These are phyloP conservation scores for Gymnothorax javanicus DNA, from an alignment of 2,797 vertebrate genomes.

Conservation along the genomic window DNA sequence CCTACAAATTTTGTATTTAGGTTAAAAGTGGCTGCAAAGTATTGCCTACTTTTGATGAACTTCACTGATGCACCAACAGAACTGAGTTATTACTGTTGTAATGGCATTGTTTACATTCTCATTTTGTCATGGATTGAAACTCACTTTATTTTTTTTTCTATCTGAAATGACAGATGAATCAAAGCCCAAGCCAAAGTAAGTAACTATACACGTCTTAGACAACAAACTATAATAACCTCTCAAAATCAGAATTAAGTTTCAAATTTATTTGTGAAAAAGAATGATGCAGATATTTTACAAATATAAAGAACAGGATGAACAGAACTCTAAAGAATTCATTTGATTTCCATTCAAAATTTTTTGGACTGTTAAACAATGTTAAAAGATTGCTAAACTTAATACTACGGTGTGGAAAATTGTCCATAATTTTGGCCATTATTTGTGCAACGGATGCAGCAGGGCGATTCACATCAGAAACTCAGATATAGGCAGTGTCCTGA, in stretches of 20 bases:
- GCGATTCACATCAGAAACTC: background rate
- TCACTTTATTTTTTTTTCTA: constrained; percentile 1
- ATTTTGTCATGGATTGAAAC: background rate
- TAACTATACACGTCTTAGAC: background rate
- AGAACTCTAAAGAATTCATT: too few relatives aligned
- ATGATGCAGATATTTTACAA: background rate
- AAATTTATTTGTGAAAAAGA: background rate
- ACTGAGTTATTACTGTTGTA: constrained; percentile 8
- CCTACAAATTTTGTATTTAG: background rate
- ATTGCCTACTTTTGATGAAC: background rate
- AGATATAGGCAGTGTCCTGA: background rate
- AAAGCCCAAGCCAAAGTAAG: constrained; percentile 72
- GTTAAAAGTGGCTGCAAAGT: background rate
- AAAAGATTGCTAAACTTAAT: too few relatives aligned
- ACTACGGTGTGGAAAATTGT: too few relatives aligned
- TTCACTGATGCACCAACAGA: background rate
- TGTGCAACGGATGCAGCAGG: background rate
- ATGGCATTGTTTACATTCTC: background rate
- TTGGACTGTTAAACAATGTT: too few relatives aligned
- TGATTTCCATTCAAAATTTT: too few relatives aligned
- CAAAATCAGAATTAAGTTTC: too few relatives aligned
- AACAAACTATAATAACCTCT: background rate
- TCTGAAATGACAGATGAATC: constrained; percentile 58
- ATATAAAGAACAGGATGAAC: background rate
- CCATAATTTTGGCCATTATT: too few relatives aligned